A percentile compares a stretch with the other conserved stretches of the same genome.
These are phyloP conservation scores for Brachionus rubens DNA, from an alignment of 1,140 invertebrate species.

Conservation along the genomic window DNA sequence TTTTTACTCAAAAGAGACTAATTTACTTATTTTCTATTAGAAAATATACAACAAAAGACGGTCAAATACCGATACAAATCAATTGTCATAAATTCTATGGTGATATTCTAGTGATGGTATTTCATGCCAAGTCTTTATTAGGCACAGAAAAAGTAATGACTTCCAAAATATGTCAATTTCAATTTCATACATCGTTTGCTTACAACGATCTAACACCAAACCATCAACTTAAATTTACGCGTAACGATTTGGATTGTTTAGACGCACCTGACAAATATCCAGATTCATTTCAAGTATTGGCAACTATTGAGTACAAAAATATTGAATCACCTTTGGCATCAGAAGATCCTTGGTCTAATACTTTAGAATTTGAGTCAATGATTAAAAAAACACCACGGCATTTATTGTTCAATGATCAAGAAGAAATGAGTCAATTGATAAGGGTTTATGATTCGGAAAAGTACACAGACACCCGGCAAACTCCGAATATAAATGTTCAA, in stretches of 20 bases:
- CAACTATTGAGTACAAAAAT: conserved; percentile 20
- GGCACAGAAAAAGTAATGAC: conserved; percentile 42
- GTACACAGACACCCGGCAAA: background rate
- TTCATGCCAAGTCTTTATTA: conserved; percentile 36
- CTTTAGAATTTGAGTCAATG: conserved; percentile 4
- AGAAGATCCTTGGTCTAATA: conserved; percentile 30
- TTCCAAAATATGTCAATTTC: conserved; percentile 40
- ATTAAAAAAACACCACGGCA: background rate
- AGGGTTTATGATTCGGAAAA: conserved; percentile 1
- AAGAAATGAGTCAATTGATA: conserved; percentile 14
- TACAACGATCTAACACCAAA: conserved; percentile 6
- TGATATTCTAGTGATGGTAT: conserved; percentile 18
- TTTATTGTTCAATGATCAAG: background rate
- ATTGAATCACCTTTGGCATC: background rate
- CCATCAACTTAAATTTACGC: background rate
- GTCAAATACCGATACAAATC: conserved; percentile 22
- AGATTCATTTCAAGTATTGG: background rate
- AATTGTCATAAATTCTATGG: conserved; percentile 47
- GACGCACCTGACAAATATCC: conserved; percentile 44
- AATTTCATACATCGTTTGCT: conserved; percentile 38
- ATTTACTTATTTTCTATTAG: background rate
- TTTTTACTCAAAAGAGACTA: no score
- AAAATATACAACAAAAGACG: conserved; percentile 32
- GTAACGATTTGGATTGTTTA: conserved; percentile 24
- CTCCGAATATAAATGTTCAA: background rate